These are phyloP conservation scores for Myzus persicae DNA, from an alignment of 1,140 invertebrate species.

Conservation along the genomic window DNA sequence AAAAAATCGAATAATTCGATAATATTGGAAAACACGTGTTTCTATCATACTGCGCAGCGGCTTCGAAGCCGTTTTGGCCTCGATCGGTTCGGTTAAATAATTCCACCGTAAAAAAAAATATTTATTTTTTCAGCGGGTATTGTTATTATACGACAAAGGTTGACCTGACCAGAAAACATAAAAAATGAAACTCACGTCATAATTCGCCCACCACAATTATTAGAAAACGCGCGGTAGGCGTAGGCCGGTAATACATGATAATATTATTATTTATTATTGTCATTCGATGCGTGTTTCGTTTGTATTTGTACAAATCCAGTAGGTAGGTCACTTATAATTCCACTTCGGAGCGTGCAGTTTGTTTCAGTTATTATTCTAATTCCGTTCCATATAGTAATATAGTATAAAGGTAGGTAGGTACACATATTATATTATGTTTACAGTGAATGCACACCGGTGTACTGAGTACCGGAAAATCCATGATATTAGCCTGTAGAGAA, in stretches of 20 bases:
- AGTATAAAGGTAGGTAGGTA: too few species aligned
- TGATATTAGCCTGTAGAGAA: conserved; percentile 20
- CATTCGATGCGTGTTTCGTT: conserved; percentile 10
- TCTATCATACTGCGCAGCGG: too few species aligned
- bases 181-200: background rate
- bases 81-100: background rate
- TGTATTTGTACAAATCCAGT: background rate
- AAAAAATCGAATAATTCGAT: background rate
- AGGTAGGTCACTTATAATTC: background rate
- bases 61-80: background rate
- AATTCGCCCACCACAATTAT: background rate
- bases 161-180: background rate
- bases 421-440: background rate
- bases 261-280: conserved; percentile 27
- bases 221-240: background rate
- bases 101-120: background rate
- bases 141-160: background rate
- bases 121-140: background rate
- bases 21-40: background rate
- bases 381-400: conserved; percentile 11
- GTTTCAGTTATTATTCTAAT: conserved; percentile 48
- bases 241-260: background rate
- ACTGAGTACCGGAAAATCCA: conserved; percentile 34
- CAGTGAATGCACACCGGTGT: conserved; percentile 25
- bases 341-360: background rate